A percentile compares a stretch with the other conserved stretches of the same genome.
Evolutionary conservation across 2,797 vertebrate genomes (phyloP).

Genomic region (Tokudaia tokunoshimensis): DNA sequence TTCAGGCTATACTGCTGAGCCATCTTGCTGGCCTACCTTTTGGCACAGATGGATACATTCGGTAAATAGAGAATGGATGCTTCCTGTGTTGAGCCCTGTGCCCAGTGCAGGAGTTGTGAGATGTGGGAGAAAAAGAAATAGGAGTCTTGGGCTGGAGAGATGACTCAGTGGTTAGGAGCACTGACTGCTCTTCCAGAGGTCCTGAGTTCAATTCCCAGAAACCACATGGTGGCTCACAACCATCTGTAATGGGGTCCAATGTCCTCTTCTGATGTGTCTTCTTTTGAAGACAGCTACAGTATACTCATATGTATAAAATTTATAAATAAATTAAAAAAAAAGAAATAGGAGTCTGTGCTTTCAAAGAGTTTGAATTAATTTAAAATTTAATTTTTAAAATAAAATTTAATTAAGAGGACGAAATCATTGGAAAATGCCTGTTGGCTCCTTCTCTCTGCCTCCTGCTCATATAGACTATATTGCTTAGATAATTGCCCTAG

Average conservation of each 20-base stretch:
- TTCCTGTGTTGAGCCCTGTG: constrained; percentile 18
- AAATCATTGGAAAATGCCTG: constrained; percentile 4
- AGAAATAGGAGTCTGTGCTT: constrained; percentile 1
- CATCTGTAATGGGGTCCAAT: too few species aligned
- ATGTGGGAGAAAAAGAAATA: neutral
- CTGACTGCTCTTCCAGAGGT: too few species aligned
- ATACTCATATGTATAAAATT: too few species aligned
- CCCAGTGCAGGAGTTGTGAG: neutral
- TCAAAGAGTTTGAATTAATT: constrained; percentile 55
- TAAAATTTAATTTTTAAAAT: neutral
- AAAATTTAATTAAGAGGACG: constrained; percentile 21
- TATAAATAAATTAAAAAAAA: too few species aligned
- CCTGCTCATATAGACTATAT: neutral
- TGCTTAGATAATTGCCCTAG: constrained; percentile 8
- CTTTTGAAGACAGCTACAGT: too few species aligned
- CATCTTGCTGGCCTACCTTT: constrained; percentile 1
- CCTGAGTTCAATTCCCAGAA: too few species aligned
- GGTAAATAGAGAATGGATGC: neutral
- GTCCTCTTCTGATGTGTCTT: too few species aligned
- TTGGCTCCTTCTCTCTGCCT: neutral
- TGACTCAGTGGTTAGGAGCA: too few species aligned
- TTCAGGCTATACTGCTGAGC: neutral
- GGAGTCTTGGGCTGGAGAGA: neutral
- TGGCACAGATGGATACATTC: neutral
- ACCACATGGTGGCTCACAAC: too few species aligned